These are phyloP conservation scores for Temnothorax rugatulus DNA, from an alignment of 2,888 invertebrate genomes.

Conservation along the genomic window DNA sequence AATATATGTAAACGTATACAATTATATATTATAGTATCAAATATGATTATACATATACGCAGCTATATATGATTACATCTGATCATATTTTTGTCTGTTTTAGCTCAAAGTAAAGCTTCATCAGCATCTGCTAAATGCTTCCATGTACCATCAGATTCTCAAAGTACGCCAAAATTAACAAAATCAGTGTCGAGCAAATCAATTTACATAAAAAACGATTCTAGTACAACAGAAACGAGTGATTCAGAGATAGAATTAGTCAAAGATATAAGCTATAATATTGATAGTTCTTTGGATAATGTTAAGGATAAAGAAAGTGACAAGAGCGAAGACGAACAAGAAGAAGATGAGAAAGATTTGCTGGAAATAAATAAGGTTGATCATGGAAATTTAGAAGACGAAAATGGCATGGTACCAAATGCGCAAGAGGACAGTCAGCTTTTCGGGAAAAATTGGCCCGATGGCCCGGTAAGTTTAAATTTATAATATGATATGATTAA, in stretches of 20 bases:
- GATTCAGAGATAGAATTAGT: neutral
- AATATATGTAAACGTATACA: neutral
- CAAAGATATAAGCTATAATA: neutral
- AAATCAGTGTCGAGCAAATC: slow-evolving; percentile 4
- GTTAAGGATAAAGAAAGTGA: neutral
- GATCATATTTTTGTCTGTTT: neutral
- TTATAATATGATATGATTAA: slow-evolving; percentile 2
- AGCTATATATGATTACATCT: slow-evolving; percentile 3
- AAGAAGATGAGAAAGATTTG: neutral
- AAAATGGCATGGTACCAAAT: slow-evolving; percentile 7
- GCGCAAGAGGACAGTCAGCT: slow-evolving; percentile 7
- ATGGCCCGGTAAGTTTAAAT: slow-evolving; percentile 2
- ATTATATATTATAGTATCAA: slow-evolving; percentile 2
- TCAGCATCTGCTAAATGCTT: slow-evolving; percentile 7
- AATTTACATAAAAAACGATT: neutral
- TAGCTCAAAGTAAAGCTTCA: slow-evolving; percentile 3
- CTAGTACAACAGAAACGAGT: neutral
- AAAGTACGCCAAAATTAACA: neutral
- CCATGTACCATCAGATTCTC: neutral
- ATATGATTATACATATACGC: neutral
- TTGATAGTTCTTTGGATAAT: neutral
- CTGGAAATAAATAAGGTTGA: neutral
- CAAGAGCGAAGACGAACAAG: too few species aligned
- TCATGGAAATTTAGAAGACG: neutral
- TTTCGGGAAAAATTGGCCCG: neutral